phyloP scores from a whole-genome alignment of 2,797 vertebrate species.

The Coregonus ussuriensis region DNA sequence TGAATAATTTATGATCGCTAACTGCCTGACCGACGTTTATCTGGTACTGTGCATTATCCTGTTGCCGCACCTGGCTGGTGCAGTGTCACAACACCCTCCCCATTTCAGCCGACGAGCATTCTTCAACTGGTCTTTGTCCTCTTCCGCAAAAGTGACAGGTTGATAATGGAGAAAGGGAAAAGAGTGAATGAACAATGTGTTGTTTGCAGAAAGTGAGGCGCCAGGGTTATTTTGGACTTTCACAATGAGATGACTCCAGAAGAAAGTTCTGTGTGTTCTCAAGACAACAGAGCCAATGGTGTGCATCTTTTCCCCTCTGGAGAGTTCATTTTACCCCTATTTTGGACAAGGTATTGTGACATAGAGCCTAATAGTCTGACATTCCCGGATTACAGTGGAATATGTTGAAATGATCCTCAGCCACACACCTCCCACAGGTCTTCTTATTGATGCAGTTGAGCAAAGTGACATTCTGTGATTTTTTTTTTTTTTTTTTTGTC shows the following conservation, averaged over 20 bases:
- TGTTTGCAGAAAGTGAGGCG: background rate
- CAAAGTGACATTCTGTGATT: no score
- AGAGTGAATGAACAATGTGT: slow-evolving; percentile 22
- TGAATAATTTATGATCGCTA: slow-evolving; percentile 62
- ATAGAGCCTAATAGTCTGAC: background rate
- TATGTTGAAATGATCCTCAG: background rate
- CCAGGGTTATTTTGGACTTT: background rate
- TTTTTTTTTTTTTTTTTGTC: no score
- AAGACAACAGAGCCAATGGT: background rate
- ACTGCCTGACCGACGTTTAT: slow-evolving; percentile 45
- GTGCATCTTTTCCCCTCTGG: background rate
- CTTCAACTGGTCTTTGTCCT: slow-evolving; percentile 41
- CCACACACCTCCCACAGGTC: background rate
- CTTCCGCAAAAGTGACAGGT: slow-evolving; percentile 16
- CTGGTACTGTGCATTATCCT: slow-evolving; percentile 28
- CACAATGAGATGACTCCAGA: background rate
- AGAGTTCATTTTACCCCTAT: background rate
- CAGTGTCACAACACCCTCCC: slow-evolving; percentile 7
- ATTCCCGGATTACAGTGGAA: background rate
- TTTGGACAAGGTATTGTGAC: background rate
- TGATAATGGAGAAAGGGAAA: background rate
- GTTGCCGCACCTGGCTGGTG: slow-evolving; percentile 18
- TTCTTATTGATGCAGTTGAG: background rate
- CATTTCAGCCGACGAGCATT: slow-evolving; percentile 20
- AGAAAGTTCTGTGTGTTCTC: background rate